Evolutionary conservation across 35 echinoderm and acorn worm species (phyloP).

Genomic region (Hemicentrotus pulcherrimus): DNA sequence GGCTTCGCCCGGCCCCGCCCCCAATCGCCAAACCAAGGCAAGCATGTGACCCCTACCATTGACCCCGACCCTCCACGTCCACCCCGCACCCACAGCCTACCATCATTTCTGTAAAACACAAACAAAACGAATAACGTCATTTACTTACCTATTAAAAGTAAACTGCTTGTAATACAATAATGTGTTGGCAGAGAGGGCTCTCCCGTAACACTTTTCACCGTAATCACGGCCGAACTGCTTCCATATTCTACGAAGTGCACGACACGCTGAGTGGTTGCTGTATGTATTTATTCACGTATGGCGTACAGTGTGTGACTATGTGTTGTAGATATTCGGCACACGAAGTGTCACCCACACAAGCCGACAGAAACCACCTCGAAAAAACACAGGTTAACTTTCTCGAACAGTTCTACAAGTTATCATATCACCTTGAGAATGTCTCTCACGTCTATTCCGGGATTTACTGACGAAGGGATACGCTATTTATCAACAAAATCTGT

Average conservation of each 20-base stretch:
- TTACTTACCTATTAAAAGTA: no score
- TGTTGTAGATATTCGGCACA: constrained; percentile 6
- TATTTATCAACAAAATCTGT: not conserved
- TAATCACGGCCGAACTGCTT: no score
- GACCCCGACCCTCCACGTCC: not conserved
- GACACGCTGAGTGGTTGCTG: not conserved
- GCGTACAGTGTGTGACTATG: not conserved
- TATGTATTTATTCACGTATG: not conserved
- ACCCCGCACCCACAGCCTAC: not conserved
- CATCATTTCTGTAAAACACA: not conserved
- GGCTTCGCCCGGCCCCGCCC: not conserved
- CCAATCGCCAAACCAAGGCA: not conserved
- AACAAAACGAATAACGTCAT: no score
- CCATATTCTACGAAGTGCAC: no score
- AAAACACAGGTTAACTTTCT: not conserved
- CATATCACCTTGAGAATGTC: not conserved
- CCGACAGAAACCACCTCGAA: not conserved
- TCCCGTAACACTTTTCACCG: no score
- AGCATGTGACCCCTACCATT: not conserved
- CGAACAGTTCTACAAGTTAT: not conserved
- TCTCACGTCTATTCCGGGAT: no score
- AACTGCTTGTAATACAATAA: no score
- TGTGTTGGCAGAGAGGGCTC: no score
- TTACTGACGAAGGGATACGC: not conserved
- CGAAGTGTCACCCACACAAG: constrained; percentile 8